Percentiles rank a stretch among this genome's conserved stretches.
phyloP scores from a whole-genome alignment of 2,113 vertebrate species.

The Mesocricetus auratus region DNA sequence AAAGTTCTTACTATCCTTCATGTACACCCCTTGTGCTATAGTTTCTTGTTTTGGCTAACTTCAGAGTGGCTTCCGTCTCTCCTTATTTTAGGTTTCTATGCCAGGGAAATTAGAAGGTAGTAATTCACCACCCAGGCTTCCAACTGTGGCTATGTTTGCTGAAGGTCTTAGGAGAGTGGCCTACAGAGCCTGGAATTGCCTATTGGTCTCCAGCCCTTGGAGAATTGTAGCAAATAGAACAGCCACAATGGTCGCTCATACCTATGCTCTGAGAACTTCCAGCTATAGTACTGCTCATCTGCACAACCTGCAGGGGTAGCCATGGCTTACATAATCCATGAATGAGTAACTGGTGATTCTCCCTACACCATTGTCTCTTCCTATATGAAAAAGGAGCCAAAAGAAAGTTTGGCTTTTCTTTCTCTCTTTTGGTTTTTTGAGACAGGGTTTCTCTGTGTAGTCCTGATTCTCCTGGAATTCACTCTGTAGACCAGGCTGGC shows the following conservation, averaged over 20 bases:
- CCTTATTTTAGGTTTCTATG: neutral
- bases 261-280: neutral
- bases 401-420: neutral
- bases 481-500: neutral
- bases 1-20: neutral
- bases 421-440: neutral
- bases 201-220: neutral
- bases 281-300: neutral
- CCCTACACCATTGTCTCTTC: neutral
- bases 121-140: neutral
- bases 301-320: neutral
- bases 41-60: neutral
- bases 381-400: neutral
- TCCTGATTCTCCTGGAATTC: neutral
- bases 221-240: neutral
- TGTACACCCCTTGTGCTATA: neutral
- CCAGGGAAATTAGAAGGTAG: neutral
- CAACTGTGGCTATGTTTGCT: too few relatives aligned
- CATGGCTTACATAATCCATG: neutral
- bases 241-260: neutral
- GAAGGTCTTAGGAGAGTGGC: neutral
- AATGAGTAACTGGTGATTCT: neutral
- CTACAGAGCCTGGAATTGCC: too few relatives aligned
- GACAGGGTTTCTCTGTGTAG: neutral
- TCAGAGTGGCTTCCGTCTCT: neutral